Conservation (phyloP, 2,113 vertebrate genomes). For the Coracopsis vasa region DNA sequence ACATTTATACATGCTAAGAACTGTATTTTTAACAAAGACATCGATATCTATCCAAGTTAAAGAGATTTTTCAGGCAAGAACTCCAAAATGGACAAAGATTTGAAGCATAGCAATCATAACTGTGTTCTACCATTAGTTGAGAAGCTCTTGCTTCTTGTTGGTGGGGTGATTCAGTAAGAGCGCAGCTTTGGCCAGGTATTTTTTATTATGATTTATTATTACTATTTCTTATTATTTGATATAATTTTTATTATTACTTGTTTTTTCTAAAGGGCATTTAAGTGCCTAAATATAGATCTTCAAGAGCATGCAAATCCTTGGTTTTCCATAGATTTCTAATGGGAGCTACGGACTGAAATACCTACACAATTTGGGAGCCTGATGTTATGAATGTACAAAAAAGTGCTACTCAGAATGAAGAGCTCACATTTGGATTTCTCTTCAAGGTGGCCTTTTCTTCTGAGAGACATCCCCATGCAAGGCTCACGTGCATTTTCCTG, state of each 20-base stretch:
- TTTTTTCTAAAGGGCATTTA: neutral
- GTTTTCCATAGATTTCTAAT: neutral
- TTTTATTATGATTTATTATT: neutral
- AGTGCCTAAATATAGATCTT: neutral
- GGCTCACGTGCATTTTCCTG: neutral
- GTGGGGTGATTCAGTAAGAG: neutral
- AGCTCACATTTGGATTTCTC: neutral
- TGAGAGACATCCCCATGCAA: neutral
- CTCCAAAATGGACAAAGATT: neutral
- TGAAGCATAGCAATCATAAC: neutral
- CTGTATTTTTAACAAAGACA: slow-evolving; percentile 4
- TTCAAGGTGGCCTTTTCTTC: neutral
- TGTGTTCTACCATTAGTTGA: neutral
- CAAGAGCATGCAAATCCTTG: neutral
- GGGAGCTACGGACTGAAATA: neutral
- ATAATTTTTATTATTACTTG: neutral
- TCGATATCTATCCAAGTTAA: neutral
- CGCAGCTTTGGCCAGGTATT: neutral
- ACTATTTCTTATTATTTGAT: neutral
- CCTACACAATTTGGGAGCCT: neutral
- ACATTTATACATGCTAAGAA: neutral
- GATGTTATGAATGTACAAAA: neutral
- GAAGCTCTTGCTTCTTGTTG: neutral
- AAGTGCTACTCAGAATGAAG: neutral
- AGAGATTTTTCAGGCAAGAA: neutral